These are phyloP conservation scores for Agrochola macilenta DNA, from an alignment of 2,888 invertebrate genomes.

Conservation along the genomic window DNA sequence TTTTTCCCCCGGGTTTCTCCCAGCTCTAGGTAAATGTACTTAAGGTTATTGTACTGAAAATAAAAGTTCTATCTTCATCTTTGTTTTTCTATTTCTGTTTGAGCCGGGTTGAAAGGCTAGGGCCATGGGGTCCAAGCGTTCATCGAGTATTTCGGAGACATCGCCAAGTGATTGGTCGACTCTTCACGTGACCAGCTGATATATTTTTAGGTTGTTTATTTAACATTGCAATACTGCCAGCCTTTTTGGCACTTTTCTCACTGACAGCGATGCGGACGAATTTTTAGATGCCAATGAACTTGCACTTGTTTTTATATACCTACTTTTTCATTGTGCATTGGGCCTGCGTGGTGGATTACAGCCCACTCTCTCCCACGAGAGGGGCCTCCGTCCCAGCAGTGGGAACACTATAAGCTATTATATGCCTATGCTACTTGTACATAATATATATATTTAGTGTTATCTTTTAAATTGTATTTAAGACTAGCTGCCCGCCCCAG, in stretches of 20 bases:
- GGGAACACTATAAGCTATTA: too few relatives aligned
- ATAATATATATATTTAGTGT: too few relatives aligned
- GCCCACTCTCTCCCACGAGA: too few relatives aligned
- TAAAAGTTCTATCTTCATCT: neutral
- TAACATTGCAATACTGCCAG: neutral
- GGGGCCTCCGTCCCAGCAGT: too few relatives aligned
- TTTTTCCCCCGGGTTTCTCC: constrained; percentile 3
- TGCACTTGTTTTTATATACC: too few relatives aligned
- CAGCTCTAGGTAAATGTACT: neutral
- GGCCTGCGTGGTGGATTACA: too few relatives aligned
- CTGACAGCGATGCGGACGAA: too few relatives aligned
- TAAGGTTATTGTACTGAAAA: neutral
- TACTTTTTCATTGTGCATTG: too few relatives aligned
- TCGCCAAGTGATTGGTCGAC: neutral
- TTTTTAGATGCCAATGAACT: too few relatives aligned
- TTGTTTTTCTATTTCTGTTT: neutral
- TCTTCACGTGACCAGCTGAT: neutral
- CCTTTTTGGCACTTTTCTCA: neutral
- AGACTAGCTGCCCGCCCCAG: too few relatives aligned
- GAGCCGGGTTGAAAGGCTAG: neutral
- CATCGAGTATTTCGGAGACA: neutral
- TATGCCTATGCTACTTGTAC: too few relatives aligned
- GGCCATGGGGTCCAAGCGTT: neutral
- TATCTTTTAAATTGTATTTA: too few relatives aligned
- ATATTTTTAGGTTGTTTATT: neutral